These are phyloP conservation scores for Indri indri DNA, from an alignment of 2,113 vertebrate species.

Conservation along the genomic window DNA sequence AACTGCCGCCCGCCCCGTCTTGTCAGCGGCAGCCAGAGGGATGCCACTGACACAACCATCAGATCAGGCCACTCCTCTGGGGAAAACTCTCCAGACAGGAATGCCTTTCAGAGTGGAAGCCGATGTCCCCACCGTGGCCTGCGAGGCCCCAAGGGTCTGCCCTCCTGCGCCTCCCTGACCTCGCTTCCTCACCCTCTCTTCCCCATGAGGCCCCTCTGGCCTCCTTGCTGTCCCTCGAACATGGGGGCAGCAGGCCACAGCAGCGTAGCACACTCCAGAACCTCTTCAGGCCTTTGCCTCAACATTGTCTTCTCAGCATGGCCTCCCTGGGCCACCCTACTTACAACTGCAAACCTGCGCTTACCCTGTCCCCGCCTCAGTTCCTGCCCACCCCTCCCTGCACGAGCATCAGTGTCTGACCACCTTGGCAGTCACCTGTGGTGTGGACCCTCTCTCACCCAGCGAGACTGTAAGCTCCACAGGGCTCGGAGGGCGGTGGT, in stretches of 20 bases:
- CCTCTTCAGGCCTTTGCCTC: not conserved
- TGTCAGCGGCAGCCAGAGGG: no score
- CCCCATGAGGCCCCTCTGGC: not conserved
- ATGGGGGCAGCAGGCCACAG: fast-evolving
- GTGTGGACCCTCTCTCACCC: fast-evolving
- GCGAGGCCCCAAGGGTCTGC: not conserved
- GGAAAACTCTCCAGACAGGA: not conserved
- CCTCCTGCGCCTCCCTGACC: not conserved
- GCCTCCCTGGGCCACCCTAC: not conserved
- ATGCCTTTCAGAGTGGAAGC: not conserved
- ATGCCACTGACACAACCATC: fast-evolving
- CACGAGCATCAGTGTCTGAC: no score
- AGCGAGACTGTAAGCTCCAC: fast-evolving
- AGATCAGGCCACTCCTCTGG: not conserved
- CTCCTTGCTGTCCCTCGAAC: not conserved
- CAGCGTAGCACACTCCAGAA: fast-evolving
- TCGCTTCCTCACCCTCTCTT: not conserved
- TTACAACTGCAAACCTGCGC: not conserved
- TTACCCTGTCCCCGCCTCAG: fast-evolving
- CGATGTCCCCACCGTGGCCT: fast-evolving
- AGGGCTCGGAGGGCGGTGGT: fast-evolving
- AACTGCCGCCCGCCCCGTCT: fast-evolving
- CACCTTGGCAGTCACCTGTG: fast-evolving
- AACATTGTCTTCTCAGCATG: not conserved
- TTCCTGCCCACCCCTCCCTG: fast-evolving